These are phyloP conservation scores for Geococcyx californianus DNA, from an alignment of 2,113 vertebrate species.

Conservation along the genomic window DNA sequence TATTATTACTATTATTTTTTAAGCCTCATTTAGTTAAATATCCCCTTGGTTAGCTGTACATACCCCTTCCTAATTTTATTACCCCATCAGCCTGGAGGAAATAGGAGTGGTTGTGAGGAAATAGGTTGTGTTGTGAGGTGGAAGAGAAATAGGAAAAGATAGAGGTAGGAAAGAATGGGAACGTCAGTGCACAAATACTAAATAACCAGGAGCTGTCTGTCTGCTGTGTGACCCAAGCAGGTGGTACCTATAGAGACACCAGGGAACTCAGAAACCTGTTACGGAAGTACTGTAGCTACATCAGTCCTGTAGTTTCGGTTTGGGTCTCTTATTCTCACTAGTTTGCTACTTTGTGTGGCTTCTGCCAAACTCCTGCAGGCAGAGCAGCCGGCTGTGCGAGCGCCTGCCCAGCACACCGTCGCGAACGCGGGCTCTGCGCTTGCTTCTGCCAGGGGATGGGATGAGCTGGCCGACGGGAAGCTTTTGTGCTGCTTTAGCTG, in stretches of 20 bases:
- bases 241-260: background rate
- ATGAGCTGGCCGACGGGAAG: background rate
- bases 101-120: too few relatives aligned
- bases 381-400: background rate
- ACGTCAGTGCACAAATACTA: background rate
- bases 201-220: background rate
- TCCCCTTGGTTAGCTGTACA: background rate
- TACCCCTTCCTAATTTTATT: constrained; percentile 7
- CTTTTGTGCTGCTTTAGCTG: background rate
- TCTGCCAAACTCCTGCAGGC: background rate
- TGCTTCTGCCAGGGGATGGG: background rate
- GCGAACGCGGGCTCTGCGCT: background rate
- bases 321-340: background rate
- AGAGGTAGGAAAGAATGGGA: background rate
- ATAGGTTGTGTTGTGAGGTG: background rate
- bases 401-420: background rate
- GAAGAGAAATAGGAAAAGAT: background rate
- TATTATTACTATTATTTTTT: background rate
- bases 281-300: background rate
- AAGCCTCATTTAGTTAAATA: background rate
- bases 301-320: background rate
- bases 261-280: background rate
- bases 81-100: background rate
- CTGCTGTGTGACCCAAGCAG: background rate
- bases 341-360: background rate